These are phyloP conservation scores for Opisthograptis luteolata DNA, from an alignment of 2,888 invertebrate genomes.

Conservation along the genomic window DNA sequence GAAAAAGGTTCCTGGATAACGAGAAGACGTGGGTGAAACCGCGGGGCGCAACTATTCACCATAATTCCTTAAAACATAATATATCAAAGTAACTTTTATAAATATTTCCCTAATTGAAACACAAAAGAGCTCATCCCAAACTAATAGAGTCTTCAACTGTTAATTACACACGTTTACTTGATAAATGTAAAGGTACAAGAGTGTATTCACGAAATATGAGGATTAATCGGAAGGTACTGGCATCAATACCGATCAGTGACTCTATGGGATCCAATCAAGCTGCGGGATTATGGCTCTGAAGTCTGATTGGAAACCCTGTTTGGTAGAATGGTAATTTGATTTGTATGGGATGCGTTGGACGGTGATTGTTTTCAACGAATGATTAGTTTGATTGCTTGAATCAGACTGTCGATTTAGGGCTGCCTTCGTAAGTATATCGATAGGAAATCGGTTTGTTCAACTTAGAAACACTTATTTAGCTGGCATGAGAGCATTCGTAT, in stretches of 20 bases:
- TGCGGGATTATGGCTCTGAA: constrained; percentile 10
- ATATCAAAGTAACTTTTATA: no score
- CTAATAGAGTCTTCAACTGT: background rate
- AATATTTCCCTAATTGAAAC: no score
- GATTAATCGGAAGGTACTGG: constrained; percentile 18
- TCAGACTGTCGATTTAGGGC: background rate
- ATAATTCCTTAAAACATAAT: no score
- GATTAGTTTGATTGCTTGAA: constrained; percentile 4
- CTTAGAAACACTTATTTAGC: no score
- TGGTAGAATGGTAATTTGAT: constrained; percentile 21
- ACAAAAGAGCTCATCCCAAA: no score
- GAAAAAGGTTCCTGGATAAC: no score
- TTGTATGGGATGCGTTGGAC: constrained; percentile 12
- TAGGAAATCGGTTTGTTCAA: no score
- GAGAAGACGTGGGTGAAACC: no score
- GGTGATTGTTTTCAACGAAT: constrained; percentile 10
- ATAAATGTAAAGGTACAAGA: constrained; percentile 5
- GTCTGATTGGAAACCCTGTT: constrained; percentile 14
- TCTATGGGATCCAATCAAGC: constrained; percentile 25
- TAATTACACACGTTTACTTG: constrained; percentile 4
- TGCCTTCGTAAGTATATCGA: no score
- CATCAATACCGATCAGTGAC: constrained; percentile 23
- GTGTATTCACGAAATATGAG: constrained; percentile 14
- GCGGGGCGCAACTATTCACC: no score
- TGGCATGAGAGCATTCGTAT: no score